Base-by-base conservation (phyloP, 2,888 invertebrate species). In the Phortica magna region DNA sequence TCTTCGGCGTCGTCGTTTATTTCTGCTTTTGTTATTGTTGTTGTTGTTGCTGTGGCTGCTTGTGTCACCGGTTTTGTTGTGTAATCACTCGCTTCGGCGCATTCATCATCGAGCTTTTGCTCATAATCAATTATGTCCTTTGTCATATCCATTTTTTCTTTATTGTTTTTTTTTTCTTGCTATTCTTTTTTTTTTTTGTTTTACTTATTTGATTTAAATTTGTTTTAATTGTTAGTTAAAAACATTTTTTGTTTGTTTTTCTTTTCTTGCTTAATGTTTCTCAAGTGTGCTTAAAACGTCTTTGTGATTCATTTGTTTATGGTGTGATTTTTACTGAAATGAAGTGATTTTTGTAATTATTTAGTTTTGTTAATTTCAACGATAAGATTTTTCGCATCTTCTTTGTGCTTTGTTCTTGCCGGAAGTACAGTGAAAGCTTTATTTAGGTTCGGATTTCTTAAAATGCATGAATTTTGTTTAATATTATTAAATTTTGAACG, bases 61-160 rank as follows among this genome's bases (percentile, higher is more conserved):
- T 48, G 39, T 74, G 77, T 31, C 22, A 14, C 61, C 12, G 78
- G 73, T 57, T 81, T 83, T 65, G 84, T 82, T 31, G 31, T 31
- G 53, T 83, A 85, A 61, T 88, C 84, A 74, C 68, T 82, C 9
- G 84, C 74, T 79, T 83, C 82, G 17, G 41, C 75, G 84, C 42
- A 17, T 31, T 80, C 82, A n/a, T 48, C 65, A 31, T 87, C 85
- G 71, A 84, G 78, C 76, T 87, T 90, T 74, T 86, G 80, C 7
- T 88, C 88, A 73, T 88, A 90, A 74, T 90, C 90, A 68, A 89
- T 86, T 9, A 90, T 85, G 61, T 90, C 90, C 83, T 90, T 90
- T 82, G 90, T 89, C 89, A 90, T 88, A 82, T 90, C 90, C 90
- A 90, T 90, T 43, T 57, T 42, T 43, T 68, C 61, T 76, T 22